Evolutionary conservation across 1,140 invertebrate species (phyloP), one percentile per base, ranked within the genome.

Genomic region (Nasonia longicornis): DNA sequence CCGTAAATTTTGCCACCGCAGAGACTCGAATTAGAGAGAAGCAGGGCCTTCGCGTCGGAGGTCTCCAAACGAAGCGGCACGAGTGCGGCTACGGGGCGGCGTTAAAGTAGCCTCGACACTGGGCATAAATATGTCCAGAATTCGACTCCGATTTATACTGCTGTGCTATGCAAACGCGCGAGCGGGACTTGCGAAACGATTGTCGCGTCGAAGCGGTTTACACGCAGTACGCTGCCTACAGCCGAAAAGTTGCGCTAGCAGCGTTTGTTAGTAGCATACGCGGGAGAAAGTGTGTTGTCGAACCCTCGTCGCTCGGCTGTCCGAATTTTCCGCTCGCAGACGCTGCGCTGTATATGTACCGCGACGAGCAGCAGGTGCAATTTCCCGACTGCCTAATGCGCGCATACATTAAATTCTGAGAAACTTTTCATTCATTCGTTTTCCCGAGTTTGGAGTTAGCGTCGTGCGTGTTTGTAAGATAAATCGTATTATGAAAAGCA

Each of bases 111-210:
- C 71, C 20, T 16, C 71, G 42, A 73, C 45, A 22, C 22, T n/a
- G 71, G 71, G 71, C 71, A 73, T 73, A 73, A 73, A 73, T 73
- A 73, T 52, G 71, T 73, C 45, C 22, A 73, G 45, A 73, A 73
- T 73, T 26, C 45, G 71, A 48, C 71, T 26, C 71, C n/a, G 71
- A 73, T 73, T 73, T 73, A 73, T 73, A 73, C 45, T 42, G 8
- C 16, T 58, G 69, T n/a, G 69, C 69, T 71, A 71, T 71, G 69
- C 69, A 71, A 71, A 71, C 69, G 69, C 3, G 48, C 14, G 20
- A 48, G 45, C 11, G 45, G 14, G 45, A 48, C 14, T 14, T 48
- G 20, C 63, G 63, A 20, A 16, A 7, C 38, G 70, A 58, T 58
- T 73, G 42, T 48, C 71, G n/a, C 20, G 6, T 52, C 42, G 38